Base-by-base conservation (phyloP, 2,113 vertebrate species). In the Pipra filicauda region DNA sequence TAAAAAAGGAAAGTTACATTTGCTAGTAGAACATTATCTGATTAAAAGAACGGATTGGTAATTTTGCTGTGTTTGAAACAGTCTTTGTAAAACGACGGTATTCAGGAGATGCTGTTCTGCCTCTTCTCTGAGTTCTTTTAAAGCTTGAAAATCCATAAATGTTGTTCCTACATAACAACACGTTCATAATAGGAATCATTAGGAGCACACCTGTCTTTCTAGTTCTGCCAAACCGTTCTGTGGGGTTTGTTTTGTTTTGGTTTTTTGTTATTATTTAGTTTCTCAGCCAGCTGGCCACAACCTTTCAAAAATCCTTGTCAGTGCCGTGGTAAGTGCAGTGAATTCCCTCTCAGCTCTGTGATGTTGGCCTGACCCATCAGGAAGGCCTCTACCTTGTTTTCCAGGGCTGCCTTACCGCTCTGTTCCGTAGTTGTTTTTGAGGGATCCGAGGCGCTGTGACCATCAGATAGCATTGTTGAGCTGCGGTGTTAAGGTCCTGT, bases 401-500 rank as follows among this genome's bases (percentile, higher is more conserved):
- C 44, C 26, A 69, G 49, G 18, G 5, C 70, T 93, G 51, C 65
- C 65, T 86, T n/a, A 8, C 64, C 44, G 26, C 19, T 89, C 37
- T 51, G 35, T 85, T 31, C 69, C 65, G 28, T 24, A 15, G 0
- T 37, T 67, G 39, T 28, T 86, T 86, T 27, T 55, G 48, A 26
- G 74, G 33, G 41, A 35, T 76, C 35, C 6, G 39, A 58, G 71
- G 48, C 2, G 2, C 64, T 46, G 69, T 84, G 69, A 41, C 62
- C 72, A 92, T 94, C 93, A 93, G 88, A 91, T 76, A 96, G 39
- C 55, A 83, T 83, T 91, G 84, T 8, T 77, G 59, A 70, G 65
- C 33, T 48, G 39, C 22, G 22, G 10, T 37, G 39, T 73, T 85
- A 59, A 55, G 35, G 51, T 90, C 14, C 26, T 81, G 22, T 44